phyloP scores from a whole-genome alignment of 2,113 vertebrate genomes.

The Mesocricetus auratus region DNA sequence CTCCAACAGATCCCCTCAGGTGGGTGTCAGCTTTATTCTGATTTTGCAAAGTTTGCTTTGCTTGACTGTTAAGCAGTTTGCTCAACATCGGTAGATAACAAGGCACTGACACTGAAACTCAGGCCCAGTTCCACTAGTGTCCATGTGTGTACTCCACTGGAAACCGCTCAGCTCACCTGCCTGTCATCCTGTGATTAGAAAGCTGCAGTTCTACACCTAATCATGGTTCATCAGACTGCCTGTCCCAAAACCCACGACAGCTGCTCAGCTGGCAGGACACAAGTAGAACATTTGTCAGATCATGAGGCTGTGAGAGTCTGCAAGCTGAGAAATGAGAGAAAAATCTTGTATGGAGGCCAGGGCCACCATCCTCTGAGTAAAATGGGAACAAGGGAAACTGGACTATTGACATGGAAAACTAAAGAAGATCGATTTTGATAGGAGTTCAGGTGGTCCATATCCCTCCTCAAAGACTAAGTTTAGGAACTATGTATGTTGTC shows the following conservation, averaged over 20 bases:
- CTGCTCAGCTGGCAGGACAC: background rate
- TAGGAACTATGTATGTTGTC: background rate
- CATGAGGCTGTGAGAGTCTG: background rate
- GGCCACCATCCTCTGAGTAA: background rate
- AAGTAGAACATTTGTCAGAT: background rate
- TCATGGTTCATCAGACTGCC: background rate
- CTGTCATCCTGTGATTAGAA: background rate
- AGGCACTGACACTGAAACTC: background rate
- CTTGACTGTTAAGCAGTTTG: background rate
- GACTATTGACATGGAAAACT: background rate
- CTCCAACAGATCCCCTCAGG: background rate
- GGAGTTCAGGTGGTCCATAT: background rate
- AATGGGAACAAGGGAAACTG: background rate
- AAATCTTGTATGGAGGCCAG: background rate
- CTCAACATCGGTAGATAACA: background rate
- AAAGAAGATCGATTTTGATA: background rate
- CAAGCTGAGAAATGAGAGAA: background rate
- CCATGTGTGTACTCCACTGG: fast-evolving
- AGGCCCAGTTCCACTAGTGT: background rate
- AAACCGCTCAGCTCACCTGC: fast-evolving
- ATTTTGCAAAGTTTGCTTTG: background rate
- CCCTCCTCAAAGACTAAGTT: background rate
- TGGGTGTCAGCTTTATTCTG: background rate
- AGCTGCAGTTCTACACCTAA: background rate
- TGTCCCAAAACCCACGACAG: background rate